Evolutionary conservation across 1,140 invertebrate species (phyloP).

Genomic region (Hyles vespertilio): DNA sequence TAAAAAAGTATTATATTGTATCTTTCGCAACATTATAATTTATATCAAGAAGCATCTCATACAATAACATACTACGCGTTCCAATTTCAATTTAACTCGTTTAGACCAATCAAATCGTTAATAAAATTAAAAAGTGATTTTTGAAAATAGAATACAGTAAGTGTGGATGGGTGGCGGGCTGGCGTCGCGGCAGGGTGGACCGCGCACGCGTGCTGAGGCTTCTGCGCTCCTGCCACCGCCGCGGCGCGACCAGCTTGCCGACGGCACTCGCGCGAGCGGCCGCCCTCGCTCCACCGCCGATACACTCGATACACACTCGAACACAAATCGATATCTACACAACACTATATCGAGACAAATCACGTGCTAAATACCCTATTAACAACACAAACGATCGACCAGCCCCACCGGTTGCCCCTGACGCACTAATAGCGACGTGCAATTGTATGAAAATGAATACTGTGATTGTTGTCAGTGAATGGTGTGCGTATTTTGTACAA

Average conservation of each 20-base stretch:
- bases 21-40: no score
- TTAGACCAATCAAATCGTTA: no score
- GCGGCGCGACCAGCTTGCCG: constrained; percentile 35
- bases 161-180: constrained; percentile 25
- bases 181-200: constrained; percentile 26
- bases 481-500: constrained; percentile 22
- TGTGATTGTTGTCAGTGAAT: constrained; percentile 48
- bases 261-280: constrained; percentile 46
- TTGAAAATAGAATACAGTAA: constrained; percentile 18
- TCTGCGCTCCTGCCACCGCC: constrained; percentile 40
- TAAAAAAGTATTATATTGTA: no score
- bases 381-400: constrained; percentile 6
- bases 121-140: constrained; percentile 1
- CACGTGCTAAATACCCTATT: constrained; percentile 26
- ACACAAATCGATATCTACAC: constrained; percentile 55
- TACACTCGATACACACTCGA: constrained; percentile 18
- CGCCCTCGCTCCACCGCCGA: constrained; percentile 32
- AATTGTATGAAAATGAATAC: constrained; percentile 15
- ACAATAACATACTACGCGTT: no score
- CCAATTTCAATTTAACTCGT: no score
- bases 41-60: no score
- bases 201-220: constrained; percentile 49
- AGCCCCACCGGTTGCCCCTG: neutral
- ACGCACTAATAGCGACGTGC: constrained; percentile 21
- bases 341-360: constrained; percentile 27